Conservation (phyloP, 1,140 invertebrate species). For the Monomorium pharaonis region DNA sequence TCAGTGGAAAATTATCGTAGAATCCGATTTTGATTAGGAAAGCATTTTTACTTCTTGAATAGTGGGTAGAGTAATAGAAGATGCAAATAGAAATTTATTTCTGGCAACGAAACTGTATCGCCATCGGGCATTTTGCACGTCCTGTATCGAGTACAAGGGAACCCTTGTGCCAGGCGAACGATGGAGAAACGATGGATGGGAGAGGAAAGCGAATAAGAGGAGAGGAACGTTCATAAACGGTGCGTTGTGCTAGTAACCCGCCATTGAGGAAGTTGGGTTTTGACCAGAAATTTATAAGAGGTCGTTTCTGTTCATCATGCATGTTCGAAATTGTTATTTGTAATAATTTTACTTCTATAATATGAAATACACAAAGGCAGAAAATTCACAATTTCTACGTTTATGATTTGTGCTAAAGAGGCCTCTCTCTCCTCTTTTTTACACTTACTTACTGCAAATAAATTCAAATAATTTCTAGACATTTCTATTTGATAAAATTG, state of each 20-base stretch:
- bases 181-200: not conserved
- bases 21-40: slow-evolving; percentile 27
- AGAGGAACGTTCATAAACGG: slow-evolving; percentile 41
- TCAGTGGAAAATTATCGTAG: not conserved
- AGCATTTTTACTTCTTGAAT: slow-evolving; percentile 2
- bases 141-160: slow-evolving; percentile 64
- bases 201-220: not conserved
- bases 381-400: not conserved
- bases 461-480: not conserved
- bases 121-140: slow-evolving; percentile 65
- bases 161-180: slow-evolving; percentile 46
- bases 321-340: not conserved
- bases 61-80: not conserved
- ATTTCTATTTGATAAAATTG: not conserved
- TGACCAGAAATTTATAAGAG: slow-evolving; percentile 44
- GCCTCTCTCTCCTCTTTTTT: not conserved
- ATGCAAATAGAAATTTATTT: slow-evolving; percentile 63
- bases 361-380: not conserved
- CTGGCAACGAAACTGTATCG: slow-evolving; percentile 63
- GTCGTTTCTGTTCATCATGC: slow-evolving; percentile 13
- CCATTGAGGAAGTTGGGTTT: slow-evolving; percentile 46
- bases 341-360: slow-evolving; percentile 14
- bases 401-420: not conserved
- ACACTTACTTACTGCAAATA: not conserved
- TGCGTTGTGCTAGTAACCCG: slow-evolving; percentile 52